Base-by-base conservation (phyloP, 2,888 invertebrate species). In the Eristalinus aeneus region DNA sequence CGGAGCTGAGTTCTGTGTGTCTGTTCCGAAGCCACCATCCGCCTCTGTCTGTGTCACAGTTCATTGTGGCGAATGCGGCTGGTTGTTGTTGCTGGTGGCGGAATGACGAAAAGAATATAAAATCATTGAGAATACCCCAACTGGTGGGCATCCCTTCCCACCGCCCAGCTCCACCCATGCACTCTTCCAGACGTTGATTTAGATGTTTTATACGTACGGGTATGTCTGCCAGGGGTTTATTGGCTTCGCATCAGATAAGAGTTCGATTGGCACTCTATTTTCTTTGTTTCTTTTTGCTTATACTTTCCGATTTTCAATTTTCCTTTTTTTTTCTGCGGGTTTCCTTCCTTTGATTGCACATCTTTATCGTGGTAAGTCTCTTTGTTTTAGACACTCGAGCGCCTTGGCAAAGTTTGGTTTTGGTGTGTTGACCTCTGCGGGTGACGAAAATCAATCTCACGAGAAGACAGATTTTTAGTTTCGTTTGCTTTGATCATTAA, bases 181-280 rank as follows among this genome's bases (percentile, higher is more conserved):
- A 78, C 82, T 86, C 16, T 61, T 16, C 65, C 22, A 77, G 86
- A 78, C 86, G 69, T 74, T 86, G 86, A 86, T 86, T 86, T 86
- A 86, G 86, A 86, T 86, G 86, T 82, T 86, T 82, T 86, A 82
- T 86, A 78, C 56, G 46, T 46, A 46, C 46, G 46, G 16, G 46
- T 46, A 46, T 46, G 86, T 86, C 86, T 86, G 86, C 86, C 86
- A 86, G 69, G 77, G 86, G 82, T 86, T 86, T 86, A 86, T 86
- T 86, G 86, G 86, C 86, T 86, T 86, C 86, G 86, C 82, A 82
- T 86, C 82, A 86, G 86, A 86, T 86, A 86, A 82, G 74, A 82
- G 69, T 86, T 86, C 86, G 86, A 86, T 86, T 86, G 86, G 86
- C 86, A 86, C 86, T 86, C 86, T 71, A 82, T 82, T 82, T 78